phyloP scores from a whole-genome alignment of 35 echinoderm and acorn worm species.

The Amphiura filiformis region DNA sequence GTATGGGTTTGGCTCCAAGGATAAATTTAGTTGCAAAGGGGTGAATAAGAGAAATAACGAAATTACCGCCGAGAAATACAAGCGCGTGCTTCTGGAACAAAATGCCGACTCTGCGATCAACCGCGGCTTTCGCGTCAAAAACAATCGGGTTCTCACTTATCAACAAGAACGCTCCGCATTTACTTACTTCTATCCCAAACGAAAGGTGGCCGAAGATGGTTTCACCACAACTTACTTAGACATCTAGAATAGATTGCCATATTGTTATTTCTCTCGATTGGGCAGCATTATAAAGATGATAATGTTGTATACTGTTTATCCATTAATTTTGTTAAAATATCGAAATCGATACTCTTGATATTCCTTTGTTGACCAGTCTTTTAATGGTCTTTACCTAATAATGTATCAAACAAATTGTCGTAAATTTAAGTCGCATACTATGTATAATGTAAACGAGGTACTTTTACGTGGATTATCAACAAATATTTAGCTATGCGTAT shows the following conservation, averaged over 20 bases:
- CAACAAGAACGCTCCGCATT: conserved; percentile 18
- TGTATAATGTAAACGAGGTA: too few species aligned
- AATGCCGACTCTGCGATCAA: neutral
- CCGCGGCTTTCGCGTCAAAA: neutral
- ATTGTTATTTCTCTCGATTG: neutral
- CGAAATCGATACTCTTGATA: neutral
- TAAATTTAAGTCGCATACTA: too few species aligned
- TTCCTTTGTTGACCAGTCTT: too few species aligned
- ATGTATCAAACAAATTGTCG: too few species aligned
- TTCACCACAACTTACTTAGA: conserved; percentile 27
- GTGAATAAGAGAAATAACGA: conserved; percentile 5
- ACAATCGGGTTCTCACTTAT: conserved; percentile 12
- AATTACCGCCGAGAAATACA: conserved; percentile 1
- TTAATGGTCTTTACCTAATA: too few species aligned
- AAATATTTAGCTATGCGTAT: too few species aligned
- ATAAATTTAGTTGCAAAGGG: conserved; percentile 40
- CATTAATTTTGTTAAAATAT: neutral
- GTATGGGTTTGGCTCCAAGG: neutral
- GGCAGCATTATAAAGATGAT: too few species aligned
- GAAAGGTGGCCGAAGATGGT: conserved; percentile 25
- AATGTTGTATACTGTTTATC: neutral
- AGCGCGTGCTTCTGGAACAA: neutral
- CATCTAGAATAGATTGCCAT: conserved; percentile 8
- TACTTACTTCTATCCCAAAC: conserved; percentile 18
- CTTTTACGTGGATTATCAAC: too few species aligned